Evolutionary conservation across 2,888 invertebrate genomes (phyloP).

Genomic region (Drosophila anomalipes): DNA sequence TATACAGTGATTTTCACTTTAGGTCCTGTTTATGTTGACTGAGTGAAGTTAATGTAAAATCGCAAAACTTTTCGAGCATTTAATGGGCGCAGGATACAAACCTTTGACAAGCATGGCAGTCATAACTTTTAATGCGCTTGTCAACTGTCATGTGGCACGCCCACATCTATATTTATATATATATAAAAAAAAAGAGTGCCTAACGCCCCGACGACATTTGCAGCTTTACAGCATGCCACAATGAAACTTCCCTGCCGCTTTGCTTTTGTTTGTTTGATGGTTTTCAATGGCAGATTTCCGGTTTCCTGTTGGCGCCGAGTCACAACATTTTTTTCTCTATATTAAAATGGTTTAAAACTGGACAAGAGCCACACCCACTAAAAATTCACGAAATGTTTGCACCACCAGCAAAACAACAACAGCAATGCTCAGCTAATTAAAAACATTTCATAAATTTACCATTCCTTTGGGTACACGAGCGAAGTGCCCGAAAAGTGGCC

Average conservation of each 20-base stretch:
- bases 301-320: conserved; percentile 46
- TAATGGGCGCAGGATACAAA: conserved; percentile 55
- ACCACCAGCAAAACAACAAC: conserved; percentile 23
- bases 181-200: conserved; percentile 7
- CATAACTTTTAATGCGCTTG: conserved; percentile 70
- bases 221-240: conserved; percentile 74
- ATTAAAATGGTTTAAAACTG: conserved; percentile 63
- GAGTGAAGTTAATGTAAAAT: conserved; percentile 54
- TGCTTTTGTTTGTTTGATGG: conserved; percentile 65
- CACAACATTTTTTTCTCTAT: conserved; percentile 38
- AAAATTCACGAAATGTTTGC: conserved; percentile 1
- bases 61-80: conserved; percentile 52
- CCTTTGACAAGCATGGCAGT: conserved; percentile 73
- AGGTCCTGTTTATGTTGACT: conserved; percentile 36
- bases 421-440: conserved; percentile 67
- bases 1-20: conserved; percentile 58
- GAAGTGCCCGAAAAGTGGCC: conserved; percentile 50
- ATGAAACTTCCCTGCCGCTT: conserved; percentile 63
- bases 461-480: conserved; percentile 59
- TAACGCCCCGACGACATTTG: conserved; percentile 46
- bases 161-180: neutral
- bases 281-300: conserved; percentile 73
- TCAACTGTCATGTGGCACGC: conserved; percentile 63
- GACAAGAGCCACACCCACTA: conserved; percentile 25
- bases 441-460: conserved; percentile 77